Evolutionary conservation across 2,888 invertebrate genomes (phyloP), one percentile per base, ranked within the genome.

Genomic region (Drosophila merina): DNA sequence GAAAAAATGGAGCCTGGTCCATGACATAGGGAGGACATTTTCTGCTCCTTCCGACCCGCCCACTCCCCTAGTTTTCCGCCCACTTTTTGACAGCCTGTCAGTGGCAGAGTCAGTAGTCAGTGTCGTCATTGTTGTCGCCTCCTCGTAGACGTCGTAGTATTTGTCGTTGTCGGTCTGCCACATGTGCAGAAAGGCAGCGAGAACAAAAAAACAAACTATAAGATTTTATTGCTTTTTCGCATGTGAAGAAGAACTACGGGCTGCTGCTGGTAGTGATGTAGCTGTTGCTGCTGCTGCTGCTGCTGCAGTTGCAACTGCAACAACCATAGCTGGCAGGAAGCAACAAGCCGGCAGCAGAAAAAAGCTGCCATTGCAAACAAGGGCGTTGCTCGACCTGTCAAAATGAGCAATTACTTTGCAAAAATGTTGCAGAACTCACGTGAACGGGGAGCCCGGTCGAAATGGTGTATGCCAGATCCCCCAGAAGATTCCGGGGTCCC

Each of bases 341-440:
- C 86, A 82, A 83, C 82, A 82, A 83, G 84, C 77, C 77, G 80
- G 69, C 67, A 66, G 71, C 76, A 72, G 54, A 67, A 62, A 59
- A 42, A 50, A 40, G 60, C 57, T 44, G 50, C 69, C 66, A 72
- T 63, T 75, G 81, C 82, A 83, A 82, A 86, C 84, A 86, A 82
- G 84, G 84, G 86, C 86, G 86, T 86, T 84, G 81, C 87, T 85
- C 74, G 79, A 84, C 72, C 87, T 87, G 87, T 87, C 87, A 87
- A 87, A 84, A 87, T 84, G 84, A 84, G 84, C 84, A 84, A 84
- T 84, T 87, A 84, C 84, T 84, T 84, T 84, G 86, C 82, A 85
- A 87, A 85, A 84, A 84, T 87, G 86, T 84, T 87, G 79, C 85
- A 86, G 66, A 77, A 59, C 86, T 83, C 86, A 86, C 81, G 84